phyloP scores from a whole-genome alignment of 2,113 vertebrate species.

The Pardalotus punctatus region DNA sequence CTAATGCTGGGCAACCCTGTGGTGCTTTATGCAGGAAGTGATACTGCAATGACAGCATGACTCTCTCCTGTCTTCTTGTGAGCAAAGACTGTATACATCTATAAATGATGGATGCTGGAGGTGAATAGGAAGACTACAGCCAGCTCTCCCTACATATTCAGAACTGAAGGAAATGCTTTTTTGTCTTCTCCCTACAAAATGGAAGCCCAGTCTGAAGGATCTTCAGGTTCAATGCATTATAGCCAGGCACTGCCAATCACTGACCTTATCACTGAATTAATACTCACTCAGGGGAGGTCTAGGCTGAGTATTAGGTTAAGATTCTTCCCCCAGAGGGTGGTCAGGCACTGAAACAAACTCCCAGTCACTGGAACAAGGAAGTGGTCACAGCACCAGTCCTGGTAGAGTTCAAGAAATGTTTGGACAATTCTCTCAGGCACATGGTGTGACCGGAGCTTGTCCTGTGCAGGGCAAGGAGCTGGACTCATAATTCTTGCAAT shows the following conservation, averaged over 20 bases:
- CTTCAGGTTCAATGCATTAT: neutral
- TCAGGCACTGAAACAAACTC: neutral
- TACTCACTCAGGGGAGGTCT: neutral
- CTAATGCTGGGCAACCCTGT: neutral
- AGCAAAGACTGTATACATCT: neutral
- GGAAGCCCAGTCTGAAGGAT: neutral
- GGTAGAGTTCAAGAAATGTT: neutral
- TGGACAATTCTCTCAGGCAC: neutral
- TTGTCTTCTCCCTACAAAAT: neutral
- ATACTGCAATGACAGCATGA: neutral
- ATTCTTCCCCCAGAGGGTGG: neutral
- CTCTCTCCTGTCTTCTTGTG: neutral
- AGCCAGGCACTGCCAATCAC: neutral
- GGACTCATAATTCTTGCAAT: neutral
- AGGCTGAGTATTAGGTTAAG: neutral
- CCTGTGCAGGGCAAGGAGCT: neutral
- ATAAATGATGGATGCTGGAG: neutral
- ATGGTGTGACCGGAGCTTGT: neutral
- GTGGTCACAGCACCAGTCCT: neutral
- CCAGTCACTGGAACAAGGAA: too few relatives aligned
- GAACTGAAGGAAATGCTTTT: neutral
- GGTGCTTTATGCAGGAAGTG: neutral
- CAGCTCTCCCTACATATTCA: neutral
- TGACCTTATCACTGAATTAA: neutral
- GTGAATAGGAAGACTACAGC: neutral